Conservation (phyloP, 2,888 invertebrate genomes). For the Crematogaster levior region DNA sequence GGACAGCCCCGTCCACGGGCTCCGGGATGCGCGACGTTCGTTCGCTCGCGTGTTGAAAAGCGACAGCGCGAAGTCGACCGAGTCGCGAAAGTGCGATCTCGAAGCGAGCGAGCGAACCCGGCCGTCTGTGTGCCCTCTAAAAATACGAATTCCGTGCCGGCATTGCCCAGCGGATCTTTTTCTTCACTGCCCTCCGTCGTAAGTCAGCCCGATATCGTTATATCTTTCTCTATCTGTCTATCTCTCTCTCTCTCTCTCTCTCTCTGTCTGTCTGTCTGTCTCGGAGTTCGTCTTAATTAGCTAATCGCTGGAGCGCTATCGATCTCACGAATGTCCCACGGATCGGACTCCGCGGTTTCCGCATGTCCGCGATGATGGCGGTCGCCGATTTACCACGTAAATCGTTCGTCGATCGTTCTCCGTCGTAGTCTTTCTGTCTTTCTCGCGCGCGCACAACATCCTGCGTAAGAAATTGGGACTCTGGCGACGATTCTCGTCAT, state of each 20-base stretch:
- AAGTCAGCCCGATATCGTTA: constrained; percentile 66
- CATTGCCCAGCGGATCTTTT: constrained; percentile 76
- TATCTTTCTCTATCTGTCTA: background rate
- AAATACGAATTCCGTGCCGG: constrained; percentile 84
- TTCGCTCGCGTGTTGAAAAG: constrained; percentile 48
- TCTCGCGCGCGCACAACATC: background rate
- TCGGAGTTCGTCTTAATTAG: constrained; percentile 44
- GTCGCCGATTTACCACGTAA: background rate
- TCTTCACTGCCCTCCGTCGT: constrained; percentile 62
- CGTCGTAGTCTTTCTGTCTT: background rate
- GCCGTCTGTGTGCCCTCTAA: constrained; percentile 84
- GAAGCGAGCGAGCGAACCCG: constrained; percentile 63
- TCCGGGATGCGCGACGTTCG: constrained; percentile 38
- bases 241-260: background rate
- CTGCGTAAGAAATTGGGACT: constrained; percentile 37
- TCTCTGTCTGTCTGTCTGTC: background rate
- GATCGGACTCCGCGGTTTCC: constrained; percentile 48
- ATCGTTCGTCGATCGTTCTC: background rate
- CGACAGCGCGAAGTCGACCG: constrained; percentile 55
- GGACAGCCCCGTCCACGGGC: background rate
- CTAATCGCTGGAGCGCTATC: constrained; percentile 72
- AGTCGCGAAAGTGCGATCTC: constrained; percentile 59
- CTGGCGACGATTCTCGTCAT: constrained; percentile 29
- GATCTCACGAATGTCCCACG: constrained; percentile 54
- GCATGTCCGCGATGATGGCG: background rate